These are phyloP conservation scores for Cryptops parisi DNA, from an alignment of 2,888 invertebrate genomes.

Conservation along the genomic window DNA sequence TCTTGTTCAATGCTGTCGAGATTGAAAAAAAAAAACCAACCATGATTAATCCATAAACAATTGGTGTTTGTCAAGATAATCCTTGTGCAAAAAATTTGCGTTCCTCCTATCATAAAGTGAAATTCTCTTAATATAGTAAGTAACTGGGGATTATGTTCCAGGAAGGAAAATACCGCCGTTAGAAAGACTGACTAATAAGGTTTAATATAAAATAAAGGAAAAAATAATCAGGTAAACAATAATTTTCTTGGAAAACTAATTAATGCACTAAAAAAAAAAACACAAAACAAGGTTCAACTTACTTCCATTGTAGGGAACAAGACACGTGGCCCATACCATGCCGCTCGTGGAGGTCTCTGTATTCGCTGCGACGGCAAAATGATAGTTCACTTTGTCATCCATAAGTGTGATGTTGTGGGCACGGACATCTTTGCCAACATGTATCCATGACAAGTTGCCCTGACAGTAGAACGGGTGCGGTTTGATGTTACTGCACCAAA, in stretches of 20 bases:
- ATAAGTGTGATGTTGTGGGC: constrained; percentile 45
- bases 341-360: constrained; percentile 54
- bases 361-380: constrained; percentile 70
- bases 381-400: constrained; percentile 43
- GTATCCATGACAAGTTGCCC: constrained; percentile 47
- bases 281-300: constrained; percentile 15
- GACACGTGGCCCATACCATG: constrained; percentile 71
- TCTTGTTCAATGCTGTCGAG: constrained; percentile 42
- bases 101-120: too few relatives aligned
- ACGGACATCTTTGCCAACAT: constrained; percentile 38
- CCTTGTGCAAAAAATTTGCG: too few relatives aligned
- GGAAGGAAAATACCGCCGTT: too few relatives aligned
- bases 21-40: too few relatives aligned
- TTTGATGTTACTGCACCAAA: constrained; percentile 52
- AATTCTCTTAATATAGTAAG: too few relatives aligned
- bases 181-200: too few relatives aligned
- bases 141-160: too few relatives aligned
- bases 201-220: too few relatives aligned
- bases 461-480: constrained; percentile 44
- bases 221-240: too few relatives aligned
- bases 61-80: too few relatives aligned
- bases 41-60: too few relatives aligned
- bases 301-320: constrained; percentile 39
- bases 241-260: background rate
- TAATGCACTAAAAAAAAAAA: constrained; percentile 10